Percentiles rank a stretch among this genome's conserved stretches.
These are phyloP conservation scores for Calephelis perditalis DNA, from an alignment of 2,888 invertebrate genomes.

Conservation along the genomic window DNA sequence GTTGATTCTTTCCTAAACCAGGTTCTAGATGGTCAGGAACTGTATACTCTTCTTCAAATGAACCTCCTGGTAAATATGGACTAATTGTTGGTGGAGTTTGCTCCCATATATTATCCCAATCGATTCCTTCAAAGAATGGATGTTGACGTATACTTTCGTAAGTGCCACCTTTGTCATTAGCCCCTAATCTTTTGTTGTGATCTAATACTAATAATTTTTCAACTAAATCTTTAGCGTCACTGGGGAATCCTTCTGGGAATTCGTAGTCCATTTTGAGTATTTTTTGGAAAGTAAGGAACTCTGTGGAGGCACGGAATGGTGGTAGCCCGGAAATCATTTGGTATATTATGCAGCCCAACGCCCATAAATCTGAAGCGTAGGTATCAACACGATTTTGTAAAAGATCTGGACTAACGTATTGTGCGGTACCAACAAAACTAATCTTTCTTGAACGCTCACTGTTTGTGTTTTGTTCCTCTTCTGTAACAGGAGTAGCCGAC, in stretches of 20 bases:
- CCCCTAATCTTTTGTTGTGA: constrained; percentile 89
- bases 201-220: constrained; percentile 90
- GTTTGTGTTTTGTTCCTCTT: constrained; percentile 48
- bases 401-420: constrained; percentile 98
- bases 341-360: constrained; percentile 96
- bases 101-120: constrained; percentile 88
- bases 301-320: constrained; percentile 94
- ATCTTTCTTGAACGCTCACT: constrained; percentile 80
- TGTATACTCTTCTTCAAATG: constrained; percentile 83
- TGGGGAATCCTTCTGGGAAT: constrained; percentile 94
- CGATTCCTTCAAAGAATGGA: constrained; percentile 89
- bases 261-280: constrained; percentile 93
- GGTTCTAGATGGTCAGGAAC: constrained; percentile 90
- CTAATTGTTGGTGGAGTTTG: constrained; percentile 90
- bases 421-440: constrained; percentile 98
- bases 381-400: constrained; percentile 87
- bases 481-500: constrained; percentile 35
- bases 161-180: constrained; percentile 81
- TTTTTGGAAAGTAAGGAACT: constrained; percentile 97
- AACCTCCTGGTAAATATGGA: constrained; percentile 87
- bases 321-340: constrained; percentile 97
- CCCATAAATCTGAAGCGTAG: constrained; percentile 96
- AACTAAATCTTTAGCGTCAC: constrained; percentile 92
- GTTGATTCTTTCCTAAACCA: constrained; percentile 90
- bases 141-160: constrained; percentile 92